These are phyloP conservation scores for Aporophyla nigra DNA, from an alignment of 2,888 invertebrate genomes.

Conservation along the genomic window DNA sequence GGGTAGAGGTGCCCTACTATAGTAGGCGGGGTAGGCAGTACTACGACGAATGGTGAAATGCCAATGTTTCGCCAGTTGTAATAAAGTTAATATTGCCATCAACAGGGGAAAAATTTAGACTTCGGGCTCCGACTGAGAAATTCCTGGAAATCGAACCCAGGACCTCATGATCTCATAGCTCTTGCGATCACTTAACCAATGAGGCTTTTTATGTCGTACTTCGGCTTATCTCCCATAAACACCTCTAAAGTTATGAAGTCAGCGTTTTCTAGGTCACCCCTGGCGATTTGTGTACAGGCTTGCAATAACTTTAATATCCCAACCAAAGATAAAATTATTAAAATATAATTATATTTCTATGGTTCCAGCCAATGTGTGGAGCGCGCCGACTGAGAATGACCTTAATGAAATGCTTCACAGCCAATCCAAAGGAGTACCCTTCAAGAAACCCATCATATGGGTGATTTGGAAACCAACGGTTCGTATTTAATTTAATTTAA, in stretches of 20 bases:
- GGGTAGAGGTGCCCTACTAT: too few species aligned
- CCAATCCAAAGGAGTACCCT: slow-evolving; percentile 64
- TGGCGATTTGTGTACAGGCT: background rate
- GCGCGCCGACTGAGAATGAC: slow-evolving; percentile 73
- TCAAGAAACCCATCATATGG: slow-evolving; percentile 79
- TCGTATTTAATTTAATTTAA: slow-evolving; percentile 12
- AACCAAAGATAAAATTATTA: slow-evolving; percentile 62
- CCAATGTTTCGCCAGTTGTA: too few species aligned
- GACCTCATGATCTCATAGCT: too few species aligned
- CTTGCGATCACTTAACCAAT: too few species aligned
- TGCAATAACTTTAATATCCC: slow-evolving; percentile 43
- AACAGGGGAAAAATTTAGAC: too few species aligned
- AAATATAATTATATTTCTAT: too few species aligned
- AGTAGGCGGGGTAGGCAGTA: too few species aligned
- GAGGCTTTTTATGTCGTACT: too few species aligned
- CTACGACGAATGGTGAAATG: too few species aligned
- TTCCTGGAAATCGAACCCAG: too few species aligned
- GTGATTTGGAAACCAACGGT: slow-evolving; percentile 80
- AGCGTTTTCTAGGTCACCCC: background rate
- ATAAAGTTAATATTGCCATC: too few species aligned
- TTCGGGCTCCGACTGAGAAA: too few species aligned
- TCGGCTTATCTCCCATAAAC: background rate
- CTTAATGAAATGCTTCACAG: slow-evolving; percentile 78
- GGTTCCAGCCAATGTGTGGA: slow-evolving; percentile 74
- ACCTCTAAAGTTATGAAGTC: background rate